Percentiles rank a stretch among this genome's conserved stretches.
phyloP scores from a whole-genome alignment of 2,797 vertebrate genomes.

The Semotilus atromaculatus region DNA sequence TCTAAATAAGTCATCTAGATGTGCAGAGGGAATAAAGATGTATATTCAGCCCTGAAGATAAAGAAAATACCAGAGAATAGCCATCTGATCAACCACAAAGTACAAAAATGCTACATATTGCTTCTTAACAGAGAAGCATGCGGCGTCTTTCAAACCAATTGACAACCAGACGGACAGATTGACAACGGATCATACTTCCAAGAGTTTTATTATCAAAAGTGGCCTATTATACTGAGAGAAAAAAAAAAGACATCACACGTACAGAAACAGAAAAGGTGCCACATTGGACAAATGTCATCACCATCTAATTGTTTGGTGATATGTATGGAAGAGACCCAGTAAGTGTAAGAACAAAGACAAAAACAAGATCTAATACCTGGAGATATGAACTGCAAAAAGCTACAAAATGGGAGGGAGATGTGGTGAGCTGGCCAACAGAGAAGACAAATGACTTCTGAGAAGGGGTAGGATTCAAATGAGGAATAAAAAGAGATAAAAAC shows the following conservation, averaged over 20 bases:
- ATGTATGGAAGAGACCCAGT: constrained; percentile 54
- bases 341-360: constrained; percentile 49
- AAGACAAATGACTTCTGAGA: constrained; percentile 18
- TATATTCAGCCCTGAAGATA: background rate
- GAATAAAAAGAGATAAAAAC: constrained; percentile 47
- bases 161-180: constrained; percentile 22
- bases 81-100: background rate
- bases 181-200: constrained; percentile 44
- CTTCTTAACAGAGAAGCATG: constrained; percentile 24
- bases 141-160: background rate
- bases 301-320: constrained; percentile 50
- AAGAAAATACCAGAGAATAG: background rate
- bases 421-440: constrained; percentile 40
- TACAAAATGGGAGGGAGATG: constrained; percentile 49
- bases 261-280: constrained; percentile 60
- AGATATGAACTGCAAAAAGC: constrained; percentile 54
- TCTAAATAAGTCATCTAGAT: background rate
- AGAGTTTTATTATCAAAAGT: constrained; percentile 66
- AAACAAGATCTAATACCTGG: constrained; percentile 34
- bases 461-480: constrained; percentile 11
- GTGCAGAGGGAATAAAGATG: background rate
- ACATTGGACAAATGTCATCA: constrained; percentile 57
- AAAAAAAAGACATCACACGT: constrained; percentile 48
- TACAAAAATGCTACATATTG: constrained; percentile 12
- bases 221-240: constrained; percentile 55